A percentile compares a stretch with the other conserved stretches of the same genome.
Conservation (phyloP, 2,113 vertebrate genomes). For the Hassar affinis region DNA sequence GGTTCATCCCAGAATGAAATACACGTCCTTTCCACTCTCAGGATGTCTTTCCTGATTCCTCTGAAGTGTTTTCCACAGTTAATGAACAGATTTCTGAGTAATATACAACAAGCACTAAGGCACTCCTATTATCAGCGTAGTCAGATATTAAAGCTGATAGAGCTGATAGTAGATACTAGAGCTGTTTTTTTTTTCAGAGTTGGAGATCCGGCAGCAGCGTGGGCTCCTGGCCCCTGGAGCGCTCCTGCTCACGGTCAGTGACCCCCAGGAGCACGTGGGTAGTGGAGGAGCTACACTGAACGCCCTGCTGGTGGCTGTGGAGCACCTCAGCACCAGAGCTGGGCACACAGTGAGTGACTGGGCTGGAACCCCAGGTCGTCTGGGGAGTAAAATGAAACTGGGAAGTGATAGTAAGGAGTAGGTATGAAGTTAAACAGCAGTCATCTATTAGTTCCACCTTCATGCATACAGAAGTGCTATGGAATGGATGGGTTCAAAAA, state of each 20-base stretch:
- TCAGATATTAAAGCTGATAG: background rate
- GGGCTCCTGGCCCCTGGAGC: conserved; percentile 69
- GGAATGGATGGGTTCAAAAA: too few species aligned
- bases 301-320: conserved; percentile 87
- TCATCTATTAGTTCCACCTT: too few species aligned
- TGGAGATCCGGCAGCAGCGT: conserved; percentile 80
- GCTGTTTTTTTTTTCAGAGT: conserved; percentile 68
- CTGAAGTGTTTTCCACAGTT: too few species aligned
- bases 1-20: too few species aligned
- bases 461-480: too few species aligned
- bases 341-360: conserved; percentile 80
- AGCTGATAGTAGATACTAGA: background rate
- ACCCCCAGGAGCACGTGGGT: conserved; percentile 79
- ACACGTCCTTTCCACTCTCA: too few species aligned
- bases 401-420: too few species aligned
- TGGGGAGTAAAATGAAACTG: too few species aligned
- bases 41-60: background rate
- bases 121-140: background rate
- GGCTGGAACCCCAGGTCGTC: too few species aligned
- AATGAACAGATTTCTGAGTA: too few species aligned
- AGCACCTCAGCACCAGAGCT: conserved; percentile 84
- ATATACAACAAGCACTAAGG: too few species aligned
- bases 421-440: too few species aligned
- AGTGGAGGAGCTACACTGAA: conserved; percentile 94
- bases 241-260: conserved; percentile 81